Conservation (phyloP, 2,797 vertebrate genomes). For the Aulostomus chinensis region DNA sequence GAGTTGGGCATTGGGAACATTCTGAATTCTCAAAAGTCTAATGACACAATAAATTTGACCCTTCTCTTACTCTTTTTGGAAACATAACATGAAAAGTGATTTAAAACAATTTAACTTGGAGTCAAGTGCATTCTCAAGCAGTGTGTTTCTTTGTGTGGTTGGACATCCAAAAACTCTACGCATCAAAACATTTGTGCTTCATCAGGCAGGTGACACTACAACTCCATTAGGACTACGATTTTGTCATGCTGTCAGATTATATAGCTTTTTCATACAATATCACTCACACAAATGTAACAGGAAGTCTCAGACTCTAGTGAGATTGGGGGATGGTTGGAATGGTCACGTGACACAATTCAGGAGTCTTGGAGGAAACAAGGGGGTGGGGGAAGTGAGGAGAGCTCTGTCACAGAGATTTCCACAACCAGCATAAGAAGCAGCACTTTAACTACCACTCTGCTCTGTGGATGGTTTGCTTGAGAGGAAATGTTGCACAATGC, state of each 20-base stretch:
- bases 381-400: constrained; percentile 36
- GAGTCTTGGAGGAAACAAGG: constrained; percentile 67
- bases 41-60: no score
- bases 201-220: neutral
- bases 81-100: no score
- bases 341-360: constrained; percentile 68
- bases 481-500: constrained; percentile 63
- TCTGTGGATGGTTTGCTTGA: constrained; percentile 51
- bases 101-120: neutral
- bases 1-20: no score
- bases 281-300: constrained; percentile 58
- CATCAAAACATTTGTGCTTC: neutral
- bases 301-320: constrained; percentile 31
- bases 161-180: neutral
- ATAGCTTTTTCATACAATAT: no score
- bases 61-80: no score
- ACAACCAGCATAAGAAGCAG: constrained; percentile 47
- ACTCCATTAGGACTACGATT: no score
- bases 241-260: no score
- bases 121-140: neutral
- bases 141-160: no score
- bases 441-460: constrained; percentile 35
- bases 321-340: constrained; percentile 30
- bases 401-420: constrained; percentile 64
- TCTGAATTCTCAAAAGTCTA: no score